Conservation (phyloP, 2,888 invertebrate genomes). For the Cephus nigrinus region DNA sequence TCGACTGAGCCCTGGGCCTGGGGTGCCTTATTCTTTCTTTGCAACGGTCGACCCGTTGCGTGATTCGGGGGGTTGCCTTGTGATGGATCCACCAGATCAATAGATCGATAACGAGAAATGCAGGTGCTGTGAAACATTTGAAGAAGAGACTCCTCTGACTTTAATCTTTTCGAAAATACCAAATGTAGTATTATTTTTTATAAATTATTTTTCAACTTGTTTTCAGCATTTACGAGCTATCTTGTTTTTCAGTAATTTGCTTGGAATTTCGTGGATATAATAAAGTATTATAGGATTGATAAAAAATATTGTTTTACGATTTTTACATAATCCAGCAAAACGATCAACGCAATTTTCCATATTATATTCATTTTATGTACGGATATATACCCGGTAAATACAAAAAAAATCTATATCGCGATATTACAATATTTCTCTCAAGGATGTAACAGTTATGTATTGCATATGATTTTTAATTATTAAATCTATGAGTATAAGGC, state of each 20-base stretch:
- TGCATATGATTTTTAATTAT: too few species aligned
- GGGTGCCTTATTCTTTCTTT: conserved; percentile 27
- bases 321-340: neutral
- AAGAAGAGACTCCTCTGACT: neutral
- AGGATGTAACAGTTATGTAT: too few species aligned
- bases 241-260: neutral
- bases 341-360: neutral
- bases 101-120: conserved; percentile 4
- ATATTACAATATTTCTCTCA: too few species aligned
- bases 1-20: conserved; percentile 38
- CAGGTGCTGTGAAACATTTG: neutral
- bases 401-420: too few species aligned
- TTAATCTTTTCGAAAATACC: neutral
- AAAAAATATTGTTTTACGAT: neutral
- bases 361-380: neutral
- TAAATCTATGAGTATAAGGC: too few species aligned
- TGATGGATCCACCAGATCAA: neutral
- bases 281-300: neutral
- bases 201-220: neutral
- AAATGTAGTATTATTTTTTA: neutral
- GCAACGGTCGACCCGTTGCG: conserved; percentile 2
- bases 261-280: too few species aligned
- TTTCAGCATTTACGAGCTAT: neutral
- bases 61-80: conserved; percentile 1
- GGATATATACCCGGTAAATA: too few species aligned